Evolutionary conservation across 1,140 invertebrate genomes (phyloP), one percentile per base, ranked within the genome.

Genomic region (Bactericera cockerelli): DNA sequence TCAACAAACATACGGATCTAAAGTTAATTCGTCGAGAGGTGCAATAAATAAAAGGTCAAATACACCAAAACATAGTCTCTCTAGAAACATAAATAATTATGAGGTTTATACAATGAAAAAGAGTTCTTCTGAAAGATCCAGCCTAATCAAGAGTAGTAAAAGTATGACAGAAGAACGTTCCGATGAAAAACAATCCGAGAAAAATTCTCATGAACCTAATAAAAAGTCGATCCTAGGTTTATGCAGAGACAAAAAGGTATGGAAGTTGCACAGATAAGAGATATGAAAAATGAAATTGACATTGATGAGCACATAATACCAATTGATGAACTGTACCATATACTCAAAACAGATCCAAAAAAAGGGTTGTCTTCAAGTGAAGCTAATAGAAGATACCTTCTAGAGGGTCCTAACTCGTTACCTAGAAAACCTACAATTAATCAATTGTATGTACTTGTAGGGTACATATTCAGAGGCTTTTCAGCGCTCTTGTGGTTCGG

Each of bases 401-500:
- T 75, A 54, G 75, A 83, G 66, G 85, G 84, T 1, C 76, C 78
- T 1, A 87, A 87, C 70, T 73, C 76, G 16, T 70, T 84, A 22
- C 82, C 79, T 6, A 80, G 79, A 25, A 73, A 78, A 0, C 76
- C 76, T 67, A 76, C 71, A 59, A 78, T 74, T 6, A 78, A 80
- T 1, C 76, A 80, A 70, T 79, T 76, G 70, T 64, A 81, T 4
- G 79, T 81, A 67, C 78, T 84, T 59, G 69, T 77, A 25, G 76
- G 75, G 64, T 75, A 78, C 59, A 72, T 82, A 49, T 82, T 80
- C 68, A 74, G 78, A 71, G 86, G 86, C 19, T 89, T 89, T 70
- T 80, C 86, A 2, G 66, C 83, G 49, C 70, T 89, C 14, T 77
- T 89, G 54, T 89, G 86, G 87, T 69, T 84, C 39, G 86, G 85